Base-by-base conservation (phyloP, 1,140 invertebrate genomes). In the Hesperophylax magnus region DNA sequence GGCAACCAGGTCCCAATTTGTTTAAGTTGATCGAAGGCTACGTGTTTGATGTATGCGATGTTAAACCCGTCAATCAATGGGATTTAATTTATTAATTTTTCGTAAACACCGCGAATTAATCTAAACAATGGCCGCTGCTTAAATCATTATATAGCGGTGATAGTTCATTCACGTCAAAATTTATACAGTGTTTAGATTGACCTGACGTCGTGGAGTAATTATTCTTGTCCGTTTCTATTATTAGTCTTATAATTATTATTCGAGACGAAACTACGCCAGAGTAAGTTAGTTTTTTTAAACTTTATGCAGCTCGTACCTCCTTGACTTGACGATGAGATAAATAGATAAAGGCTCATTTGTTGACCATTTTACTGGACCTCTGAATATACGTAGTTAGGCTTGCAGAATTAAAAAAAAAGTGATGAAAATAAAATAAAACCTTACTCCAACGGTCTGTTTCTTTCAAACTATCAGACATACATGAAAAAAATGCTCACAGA, bases 401-500 rank as follows among this genome's bases (percentile, higher is more conserved):
- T n/a, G 3, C 56, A 58, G n/a, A 22, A 61, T 22, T 61, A 11
- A 24, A 61, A 61, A 61, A 61, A 22, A 24, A 20, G 24, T 47
- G 9, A 14, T 11, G 39, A 47, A 47, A 47, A 14, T 14, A 47
- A 47, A 47, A 47, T 14, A 47, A 61, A 61, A 58, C 7, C 11
- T 27, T 34, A 34, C 7, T 34, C 15, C n/a, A 65, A 67, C 63
- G 22, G 63, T 17, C 27, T 67, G 39, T 65, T 67, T 67, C 63
- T 67, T 67, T 67, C 63, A 67, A n/a, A 67, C 31, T n/a, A 31
- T 31, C 63, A 67, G 63, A 67, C 27, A 27, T 27, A 20, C 8
- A 61, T 61, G 9, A n/a, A 67, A 67, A 67, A 67, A 67, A 67
- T 3, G 27, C 31, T 9, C n/a, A 7, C 61, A 34, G 27, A 27